Evolutionary conservation across 2,797 vertebrate genomes (phyloP).

Genomic region (Leucoraja ocellata): DNA sequence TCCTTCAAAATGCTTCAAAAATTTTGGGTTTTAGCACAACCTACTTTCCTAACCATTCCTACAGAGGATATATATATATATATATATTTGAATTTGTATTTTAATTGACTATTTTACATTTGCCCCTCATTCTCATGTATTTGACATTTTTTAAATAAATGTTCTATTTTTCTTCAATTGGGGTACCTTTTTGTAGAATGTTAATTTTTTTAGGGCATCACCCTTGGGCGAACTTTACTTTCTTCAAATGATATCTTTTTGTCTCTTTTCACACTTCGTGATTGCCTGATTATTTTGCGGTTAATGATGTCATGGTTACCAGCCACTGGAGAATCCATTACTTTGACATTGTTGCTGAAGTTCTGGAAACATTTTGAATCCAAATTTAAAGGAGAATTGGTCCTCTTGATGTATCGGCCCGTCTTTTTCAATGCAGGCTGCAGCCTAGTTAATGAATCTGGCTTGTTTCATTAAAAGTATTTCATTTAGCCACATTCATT

Average conservation of each 20-base stretch:
- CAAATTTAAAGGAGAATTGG: background rate
- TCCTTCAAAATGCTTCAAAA: background rate
- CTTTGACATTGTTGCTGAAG: background rate
- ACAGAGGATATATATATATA: background rate
- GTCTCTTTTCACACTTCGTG: background rate
- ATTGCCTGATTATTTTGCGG: background rate
- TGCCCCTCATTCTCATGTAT: background rate
- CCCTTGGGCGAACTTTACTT: background rate
- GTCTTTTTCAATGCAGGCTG: background rate
- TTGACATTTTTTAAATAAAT: background rate
- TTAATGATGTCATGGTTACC: background rate
- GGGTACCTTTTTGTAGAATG: background rate
- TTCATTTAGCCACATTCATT: background rate
- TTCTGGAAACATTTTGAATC: background rate
- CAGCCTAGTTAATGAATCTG: background rate
- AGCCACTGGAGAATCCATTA: background rate
- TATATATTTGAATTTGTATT: background rate
- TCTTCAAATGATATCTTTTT: background rate
- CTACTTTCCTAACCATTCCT: background rate
- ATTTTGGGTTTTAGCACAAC: background rate
- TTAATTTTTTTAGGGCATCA: constrained; percentile 5
- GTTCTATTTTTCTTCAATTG: constrained; percentile 4
- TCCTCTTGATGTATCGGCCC: background rate
- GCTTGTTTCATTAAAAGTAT: background rate
- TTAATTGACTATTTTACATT: background rate